A percentile compares a stretch with the other conserved stretches of the same genome.
phyloP scores from a whole-genome alignment of 2,888 invertebrate genomes.

The Micropterix aruncella region DNA sequence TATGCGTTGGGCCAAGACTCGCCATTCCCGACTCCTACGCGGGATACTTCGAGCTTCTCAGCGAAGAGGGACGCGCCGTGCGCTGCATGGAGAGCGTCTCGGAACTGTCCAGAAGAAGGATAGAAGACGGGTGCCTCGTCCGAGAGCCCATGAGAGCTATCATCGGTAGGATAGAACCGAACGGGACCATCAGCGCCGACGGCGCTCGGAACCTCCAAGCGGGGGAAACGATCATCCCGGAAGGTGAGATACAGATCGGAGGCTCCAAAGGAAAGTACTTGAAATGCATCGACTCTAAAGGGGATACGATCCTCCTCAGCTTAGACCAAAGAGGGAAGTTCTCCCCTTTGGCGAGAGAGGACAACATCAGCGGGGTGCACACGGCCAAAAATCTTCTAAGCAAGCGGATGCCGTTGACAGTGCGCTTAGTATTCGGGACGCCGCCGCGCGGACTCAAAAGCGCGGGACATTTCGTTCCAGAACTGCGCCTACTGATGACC shows the following conservation, averaged over 20 bases:
- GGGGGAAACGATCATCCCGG: slow-evolving; percentile 71
- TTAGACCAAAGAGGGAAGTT: slow-evolving; percentile 84
- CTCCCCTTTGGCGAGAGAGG: slow-evolving; percentile 83
- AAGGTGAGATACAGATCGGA: slow-evolving; percentile 52
- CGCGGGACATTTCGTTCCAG: slow-evolving; percentile 70
- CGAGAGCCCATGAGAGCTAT: slow-evolving; percentile 64
- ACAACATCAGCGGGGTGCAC: slow-evolving; percentile 90
- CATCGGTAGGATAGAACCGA: slow-evolving; percentile 43
- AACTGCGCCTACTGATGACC: slow-evolving; percentile 67
- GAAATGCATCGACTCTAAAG: slow-evolving; percentile 74
- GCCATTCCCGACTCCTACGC: slow-evolving; percentile 83
- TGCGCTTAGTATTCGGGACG: slow-evolving; percentile 81
- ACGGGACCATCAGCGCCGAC: slow-evolving; percentile 49
- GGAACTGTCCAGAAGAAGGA: slow-evolving; percentile 64
- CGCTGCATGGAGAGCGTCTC: slow-evolving; percentile 79
- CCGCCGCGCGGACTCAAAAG: slow-evolving; percentile 75
- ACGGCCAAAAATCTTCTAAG: slow-evolving; percentile 76
- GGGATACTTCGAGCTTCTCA: slow-evolving; percentile 87
- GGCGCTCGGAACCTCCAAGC: slow-evolving; percentile 63
- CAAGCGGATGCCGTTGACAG: slow-evolving; percentile 85
- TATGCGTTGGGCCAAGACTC: slow-evolving; percentile 67
- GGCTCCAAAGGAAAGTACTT: slow-evolving; percentile 66
- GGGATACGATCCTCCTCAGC: slow-evolving; percentile 68
- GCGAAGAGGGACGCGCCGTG: slow-evolving; percentile 86
- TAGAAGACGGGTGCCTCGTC: slow-evolving; percentile 64